Evolutionary conservation across 1,140 invertebrate species (phyloP).

Genomic region (Metaphire vulgaris): DNA sequence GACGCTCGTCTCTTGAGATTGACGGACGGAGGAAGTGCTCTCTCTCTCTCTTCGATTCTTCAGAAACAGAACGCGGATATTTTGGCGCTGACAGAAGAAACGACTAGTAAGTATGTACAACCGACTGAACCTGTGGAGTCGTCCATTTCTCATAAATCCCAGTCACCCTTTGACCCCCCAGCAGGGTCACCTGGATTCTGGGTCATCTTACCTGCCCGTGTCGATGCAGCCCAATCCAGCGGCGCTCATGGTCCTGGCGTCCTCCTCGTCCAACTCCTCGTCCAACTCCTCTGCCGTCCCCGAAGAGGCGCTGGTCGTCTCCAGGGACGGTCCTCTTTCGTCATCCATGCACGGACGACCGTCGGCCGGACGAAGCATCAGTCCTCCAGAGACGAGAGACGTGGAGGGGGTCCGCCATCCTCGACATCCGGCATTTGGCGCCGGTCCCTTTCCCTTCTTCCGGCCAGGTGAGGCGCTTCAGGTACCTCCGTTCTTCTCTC

Average conservation of each 20-base stretch:
- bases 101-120: neutral
- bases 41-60: no score
- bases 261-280: neutral
- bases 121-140: neutral
- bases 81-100: neutral
- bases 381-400: neutral
- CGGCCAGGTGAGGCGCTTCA: neutral
- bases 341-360: neutral
- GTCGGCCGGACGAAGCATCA: no score
- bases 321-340: neutral
- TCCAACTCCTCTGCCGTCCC: neutral
- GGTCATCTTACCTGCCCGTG: neutral
- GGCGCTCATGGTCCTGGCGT: neutral
- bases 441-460: neutral
- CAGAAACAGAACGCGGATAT: no score
- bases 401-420: no score
- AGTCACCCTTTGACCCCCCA: neutral
- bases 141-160: neutral
- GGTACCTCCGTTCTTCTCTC: neutral
- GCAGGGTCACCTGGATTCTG: neutral
- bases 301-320: no score
- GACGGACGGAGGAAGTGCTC: no score
- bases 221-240: neutral
- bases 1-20: no score
- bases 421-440: neutral